Evolutionary conservation across 2,797 vertebrate species (phyloP).

Genomic region (Phaenicophaeus curvirostris): DNA sequence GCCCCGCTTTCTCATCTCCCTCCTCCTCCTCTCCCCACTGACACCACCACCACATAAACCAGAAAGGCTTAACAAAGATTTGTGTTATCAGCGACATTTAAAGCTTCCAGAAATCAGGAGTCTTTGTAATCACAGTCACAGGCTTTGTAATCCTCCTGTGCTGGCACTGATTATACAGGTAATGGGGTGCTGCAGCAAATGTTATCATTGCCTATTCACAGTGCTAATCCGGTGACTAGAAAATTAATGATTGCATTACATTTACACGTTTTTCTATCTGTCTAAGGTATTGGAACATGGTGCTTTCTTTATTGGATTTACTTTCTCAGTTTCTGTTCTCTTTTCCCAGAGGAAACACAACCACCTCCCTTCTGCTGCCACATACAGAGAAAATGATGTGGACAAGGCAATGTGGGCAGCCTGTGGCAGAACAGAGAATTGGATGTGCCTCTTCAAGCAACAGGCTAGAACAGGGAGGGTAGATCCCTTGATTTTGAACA

Average conservation of each 20-base stretch:
- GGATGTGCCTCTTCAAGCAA: neutral
- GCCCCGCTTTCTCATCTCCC: neutral
- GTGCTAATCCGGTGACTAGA: conserved; percentile 1
- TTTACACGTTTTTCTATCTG: neutral
- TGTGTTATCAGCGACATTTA: conserved; percentile 18
- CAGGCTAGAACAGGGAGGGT: neutral
- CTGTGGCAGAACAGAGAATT: neutral
- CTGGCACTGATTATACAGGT: conserved; percentile 14
- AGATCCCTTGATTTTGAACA: neutral
- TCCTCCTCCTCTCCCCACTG: neutral
- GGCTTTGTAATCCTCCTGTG: conserved; percentile 9
- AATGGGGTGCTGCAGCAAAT: conserved; percentile 2
- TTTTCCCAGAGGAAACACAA: neutral
- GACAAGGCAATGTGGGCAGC: neutral
- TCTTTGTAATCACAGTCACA: neutral
- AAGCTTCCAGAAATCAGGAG: conserved; percentile 20
- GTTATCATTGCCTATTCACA: neutral
- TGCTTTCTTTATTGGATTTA: neutral
- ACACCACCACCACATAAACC: neutral
- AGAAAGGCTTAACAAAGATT: neutral
- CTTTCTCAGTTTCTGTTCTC: neutral
- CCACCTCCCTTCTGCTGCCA: neutral
- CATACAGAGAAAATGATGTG: neutral
- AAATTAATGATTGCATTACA: neutral
- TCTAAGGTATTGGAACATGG: neutral